Evolutionary conservation across 2,113 vertebrate genomes (phyloP).

Genomic region (Nycticorax nycticorax): DNA sequence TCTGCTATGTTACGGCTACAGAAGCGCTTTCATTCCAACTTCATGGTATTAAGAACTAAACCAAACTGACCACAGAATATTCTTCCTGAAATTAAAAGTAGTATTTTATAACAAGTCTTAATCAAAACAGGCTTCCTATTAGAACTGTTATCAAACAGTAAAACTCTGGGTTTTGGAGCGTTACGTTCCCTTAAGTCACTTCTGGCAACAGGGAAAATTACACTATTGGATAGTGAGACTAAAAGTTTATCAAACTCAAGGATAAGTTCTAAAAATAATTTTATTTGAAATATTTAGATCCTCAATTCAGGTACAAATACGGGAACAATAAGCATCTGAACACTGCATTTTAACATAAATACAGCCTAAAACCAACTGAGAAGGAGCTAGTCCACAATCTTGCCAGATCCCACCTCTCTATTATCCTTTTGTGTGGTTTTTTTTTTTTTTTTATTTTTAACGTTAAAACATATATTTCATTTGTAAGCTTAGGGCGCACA

Average conservation of each 20-base stretch:
- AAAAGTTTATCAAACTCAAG: background rate
- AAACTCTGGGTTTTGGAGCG: background rate
- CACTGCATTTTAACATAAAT: background rate
- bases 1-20: background rate
- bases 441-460: background rate
- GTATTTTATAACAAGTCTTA: background rate
- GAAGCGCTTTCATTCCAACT: background rate
- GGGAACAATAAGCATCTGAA: background rate
- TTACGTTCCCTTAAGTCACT: background rate
- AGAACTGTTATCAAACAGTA: background rate
- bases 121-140: background rate
- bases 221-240: background rate
- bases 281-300: background rate
- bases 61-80: background rate
- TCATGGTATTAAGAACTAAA: background rate
- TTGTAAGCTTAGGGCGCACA: background rate
- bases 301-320: background rate
- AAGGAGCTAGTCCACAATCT: background rate
- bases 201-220: background rate
- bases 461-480: background rate
- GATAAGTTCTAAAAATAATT: background rate
- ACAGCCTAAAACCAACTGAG: background rate
- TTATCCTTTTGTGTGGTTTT: background rate
- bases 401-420: background rate
- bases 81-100: background rate